Evolutionary conservation across 2,888 invertebrate genomes (phyloP), one percentile per base, ranked within the genome.

Genomic region (Xestia rhomboidea): DNA sequence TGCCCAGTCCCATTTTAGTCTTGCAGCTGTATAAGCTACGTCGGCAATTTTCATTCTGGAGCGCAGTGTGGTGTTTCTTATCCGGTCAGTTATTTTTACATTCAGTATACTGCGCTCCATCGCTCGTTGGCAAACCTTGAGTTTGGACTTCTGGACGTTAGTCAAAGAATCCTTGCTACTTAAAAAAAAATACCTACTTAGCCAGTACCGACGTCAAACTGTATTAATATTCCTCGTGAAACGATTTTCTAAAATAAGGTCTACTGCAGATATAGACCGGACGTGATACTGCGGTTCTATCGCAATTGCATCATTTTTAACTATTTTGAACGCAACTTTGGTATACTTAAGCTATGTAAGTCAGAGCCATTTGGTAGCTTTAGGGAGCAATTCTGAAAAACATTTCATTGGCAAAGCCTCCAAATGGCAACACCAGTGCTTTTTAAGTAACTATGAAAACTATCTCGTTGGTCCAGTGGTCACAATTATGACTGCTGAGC

Each of bases 231-330:
- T 34, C 30, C 54, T 38, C 30, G 30, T 15, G 2, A 38, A 69
- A 69, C 63, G 21, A 68, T 77, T 69, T 77, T 64, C 27, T 30
- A 49, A 64, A 69, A 77, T 68, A 68, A 69, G 78, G 68, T 57
- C 63, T 24, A 68, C 63, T 63, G 54, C 63, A 46, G 24, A 24
- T 68, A 21, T 24, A 38, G 5, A 38, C 34, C 18, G 10, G 38
- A n/a, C 27, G 49, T 30, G 76, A n/a, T 60, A 76, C 7, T 57
- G 54, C n/a, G 18, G 57, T 24, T n/a, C n/a, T n/a, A n/a, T n/a
- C 44, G 18, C 18, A 76, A 76, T 30, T 60, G 76, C 46, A 76
- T 30, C 13, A 76, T 49, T 54, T 49, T 54, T 27, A 38, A 24
- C 10, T 24, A 57, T 76, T 54, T 76, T 49, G 18, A n/a, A 49